These are phyloP conservation scores for Trachymyrmex septentrionalis DNA, from an alignment of 1,140 invertebrate genomes.

Conservation along the genomic window DNA sequence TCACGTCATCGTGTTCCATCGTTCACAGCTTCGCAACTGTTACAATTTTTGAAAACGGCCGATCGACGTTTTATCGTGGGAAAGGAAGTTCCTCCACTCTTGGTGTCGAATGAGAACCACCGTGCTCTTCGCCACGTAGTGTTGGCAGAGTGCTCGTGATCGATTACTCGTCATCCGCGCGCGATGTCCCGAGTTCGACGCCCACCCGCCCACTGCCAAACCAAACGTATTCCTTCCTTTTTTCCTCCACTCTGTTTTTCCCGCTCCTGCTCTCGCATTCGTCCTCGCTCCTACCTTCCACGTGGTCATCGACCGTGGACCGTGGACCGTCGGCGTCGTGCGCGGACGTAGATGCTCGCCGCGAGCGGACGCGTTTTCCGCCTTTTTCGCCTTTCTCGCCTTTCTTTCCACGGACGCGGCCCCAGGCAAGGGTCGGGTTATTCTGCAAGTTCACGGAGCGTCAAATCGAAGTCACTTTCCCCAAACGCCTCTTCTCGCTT, in stretches of 20 bases:
- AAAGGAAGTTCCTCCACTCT: background rate
- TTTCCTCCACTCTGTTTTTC: conserved; percentile 58
- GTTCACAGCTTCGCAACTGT: background rate
- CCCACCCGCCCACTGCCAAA: conserved; percentile 77
- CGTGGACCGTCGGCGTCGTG: background rate
- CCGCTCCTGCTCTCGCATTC: conserved; percentile 27
- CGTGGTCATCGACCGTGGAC: conserved; percentile 70
- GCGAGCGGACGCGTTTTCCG: conserved; percentile 60
- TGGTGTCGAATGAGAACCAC: conserved; percentile 75
- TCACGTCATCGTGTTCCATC: background rate
- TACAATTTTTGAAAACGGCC: background rate
- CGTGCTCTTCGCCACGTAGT: conserved; percentile 77
- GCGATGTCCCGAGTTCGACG: conserved; percentile 80
- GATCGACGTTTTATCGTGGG: background rate
- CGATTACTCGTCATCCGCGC: conserved; percentile 85
- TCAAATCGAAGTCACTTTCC: conserved; percentile 63
- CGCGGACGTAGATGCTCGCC: conserved; percentile 43
- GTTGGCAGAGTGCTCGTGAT: conserved; percentile 84
- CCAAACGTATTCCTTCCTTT: conserved; percentile 79
- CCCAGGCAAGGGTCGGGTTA: conserved; percentile 23
- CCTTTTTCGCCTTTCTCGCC: conserved; percentile 40
- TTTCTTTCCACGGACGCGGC: background rate
- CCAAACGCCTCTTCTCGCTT: conserved; percentile 31
- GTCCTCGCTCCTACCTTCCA: conserved; percentile 30
- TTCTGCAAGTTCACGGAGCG: conserved; percentile 56